Conservation (phyloP, 2,888 invertebrate genomes). For the Drosophila meridionalis region DNA sequence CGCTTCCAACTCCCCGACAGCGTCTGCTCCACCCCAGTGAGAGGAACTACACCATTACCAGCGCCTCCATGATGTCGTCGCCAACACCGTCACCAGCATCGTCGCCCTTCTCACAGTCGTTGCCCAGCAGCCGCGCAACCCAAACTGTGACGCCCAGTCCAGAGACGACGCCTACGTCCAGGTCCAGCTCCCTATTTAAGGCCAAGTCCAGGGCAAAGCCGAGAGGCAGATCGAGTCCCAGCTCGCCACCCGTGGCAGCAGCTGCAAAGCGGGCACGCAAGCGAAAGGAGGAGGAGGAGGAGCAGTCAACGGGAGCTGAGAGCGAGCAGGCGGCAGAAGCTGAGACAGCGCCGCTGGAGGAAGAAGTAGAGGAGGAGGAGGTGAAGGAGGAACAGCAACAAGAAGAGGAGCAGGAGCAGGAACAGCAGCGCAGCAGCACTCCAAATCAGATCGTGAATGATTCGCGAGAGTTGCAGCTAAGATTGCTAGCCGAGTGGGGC, state of each 20-base stretch:
- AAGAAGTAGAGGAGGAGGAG: neutral
- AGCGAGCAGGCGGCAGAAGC: neutral
- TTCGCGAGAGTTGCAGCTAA: constrained; percentile 87
- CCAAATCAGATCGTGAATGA: neutral
- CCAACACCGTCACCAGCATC: neutral
- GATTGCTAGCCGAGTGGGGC: constrained; percentile 92
- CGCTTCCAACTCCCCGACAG: no score
- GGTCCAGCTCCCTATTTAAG: neutral
- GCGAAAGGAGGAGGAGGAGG: neutral
- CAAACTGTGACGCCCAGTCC: no score
- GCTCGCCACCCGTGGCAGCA: neutral
- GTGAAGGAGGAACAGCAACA: neutral
- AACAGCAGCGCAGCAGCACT: neutral
- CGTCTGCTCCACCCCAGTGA: neutral
- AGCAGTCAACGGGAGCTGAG: neutral
- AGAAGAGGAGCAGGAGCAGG: neutral
- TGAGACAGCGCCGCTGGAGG: neutral
- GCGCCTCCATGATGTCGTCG: neutral
- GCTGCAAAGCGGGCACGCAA: neutral
- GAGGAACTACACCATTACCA: neutral
- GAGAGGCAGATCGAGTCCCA: neutral
- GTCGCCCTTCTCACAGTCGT: neutral
- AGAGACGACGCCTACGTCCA: neutral
- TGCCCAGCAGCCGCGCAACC: neutral
- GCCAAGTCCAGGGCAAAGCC: neutral